Conservation (phyloP, 2,113 vertebrate species). For the Raja brachyura region DNA sequence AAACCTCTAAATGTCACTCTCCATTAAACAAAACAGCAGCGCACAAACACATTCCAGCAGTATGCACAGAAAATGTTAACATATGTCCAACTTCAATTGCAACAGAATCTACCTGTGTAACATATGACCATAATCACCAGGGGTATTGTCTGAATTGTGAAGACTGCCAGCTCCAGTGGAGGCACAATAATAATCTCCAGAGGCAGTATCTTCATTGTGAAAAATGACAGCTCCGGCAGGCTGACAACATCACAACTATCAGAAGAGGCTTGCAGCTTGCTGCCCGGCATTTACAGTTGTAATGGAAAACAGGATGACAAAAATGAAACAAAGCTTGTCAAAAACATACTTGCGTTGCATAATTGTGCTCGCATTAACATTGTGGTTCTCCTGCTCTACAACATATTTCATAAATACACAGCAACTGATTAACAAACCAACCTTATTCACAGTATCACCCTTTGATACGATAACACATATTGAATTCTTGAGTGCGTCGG, state of each 20-base stretch:
- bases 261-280: conserved; percentile 13
- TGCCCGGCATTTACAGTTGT: not conserved
- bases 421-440: not conserved
- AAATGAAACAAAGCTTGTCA: conserved; percentile 33
- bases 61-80: conserved; percentile 25
- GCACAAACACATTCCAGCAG: not conserved
- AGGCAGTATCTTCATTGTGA: conserved; percentile 34
- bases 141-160: conserved; percentile 23
- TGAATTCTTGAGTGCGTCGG: not conserved
- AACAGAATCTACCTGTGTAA: conserved; percentile 36
- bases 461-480: not conserved
- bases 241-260: conserved; percentile 24
- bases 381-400: not conserved
- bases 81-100: conserved; percentile 27
- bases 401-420: not conserved
- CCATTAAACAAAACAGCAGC: not conserved
- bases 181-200: conserved; percentile 14
- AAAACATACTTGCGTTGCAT: not conserved
- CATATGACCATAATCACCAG: conserved; percentile 38
- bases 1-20: not conserved
- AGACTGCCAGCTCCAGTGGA: not conserved
- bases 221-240: conserved; percentile 24
- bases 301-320: conserved; percentile 24
- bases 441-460: not conserved
- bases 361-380: not conserved